Evolutionary conservation across 2,113 vertebrate species (phyloP).

Genomic region (Girardinichthys multiradiatus): DNA sequence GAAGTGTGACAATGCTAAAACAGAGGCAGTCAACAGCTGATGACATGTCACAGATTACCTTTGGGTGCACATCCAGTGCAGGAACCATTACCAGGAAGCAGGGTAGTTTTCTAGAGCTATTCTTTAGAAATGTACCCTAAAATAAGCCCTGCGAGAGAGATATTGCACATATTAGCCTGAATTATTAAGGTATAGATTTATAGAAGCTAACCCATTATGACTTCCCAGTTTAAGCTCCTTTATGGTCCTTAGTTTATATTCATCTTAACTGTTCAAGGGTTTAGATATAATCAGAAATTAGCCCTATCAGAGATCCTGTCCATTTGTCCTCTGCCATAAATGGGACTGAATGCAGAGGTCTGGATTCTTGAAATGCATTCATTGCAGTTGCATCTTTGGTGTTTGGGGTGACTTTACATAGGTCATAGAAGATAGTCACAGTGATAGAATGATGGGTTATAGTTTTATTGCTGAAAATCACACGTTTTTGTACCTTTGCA

Average conservation of each 20-base stretch:
- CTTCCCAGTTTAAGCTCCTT: too few relatives aligned
- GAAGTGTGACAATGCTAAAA: conserved; percentile 49
- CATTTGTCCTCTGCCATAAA: too few relatives aligned
- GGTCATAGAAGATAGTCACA: too few relatives aligned
- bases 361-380: too few relatives aligned
- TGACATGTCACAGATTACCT: conserved; percentile 20
- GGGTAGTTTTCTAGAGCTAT: background rate
- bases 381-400: too few relatives aligned
- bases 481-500: background rate
- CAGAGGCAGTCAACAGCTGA: conserved; percentile 30
- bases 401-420: background rate
- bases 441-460: background rate
- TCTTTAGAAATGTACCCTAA: background rate
- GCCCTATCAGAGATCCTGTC: too few relatives aligned
- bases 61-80: background rate
- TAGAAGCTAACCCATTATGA: too few relatives aligned
- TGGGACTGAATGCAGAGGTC: too few relatives aligned
- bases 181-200: background rate
- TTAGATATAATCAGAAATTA: too few relatives aligned
- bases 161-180: background rate
- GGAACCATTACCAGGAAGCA: background rate
- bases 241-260: too few relatives aligned
- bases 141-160: background rate
- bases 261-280: too few relatives aligned
- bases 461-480: background rate